These are phyloP conservation scores for Myiothlypis chrysogaster DNA, from an alignment of 2,797 vertebrate species.

Conservation along the genomic window DNA sequence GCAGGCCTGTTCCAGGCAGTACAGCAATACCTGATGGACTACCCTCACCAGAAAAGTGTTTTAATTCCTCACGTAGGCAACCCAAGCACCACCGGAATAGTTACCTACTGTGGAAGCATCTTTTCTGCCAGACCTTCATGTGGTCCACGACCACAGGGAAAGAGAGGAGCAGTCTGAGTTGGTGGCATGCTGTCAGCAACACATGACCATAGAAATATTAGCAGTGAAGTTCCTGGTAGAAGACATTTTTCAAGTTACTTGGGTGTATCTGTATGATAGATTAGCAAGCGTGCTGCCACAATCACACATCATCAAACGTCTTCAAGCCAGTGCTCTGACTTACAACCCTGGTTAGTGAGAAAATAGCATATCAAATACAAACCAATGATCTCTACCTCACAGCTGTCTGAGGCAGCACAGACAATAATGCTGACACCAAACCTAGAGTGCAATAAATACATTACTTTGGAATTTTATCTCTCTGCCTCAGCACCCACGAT, in stretches of 20 bases:
- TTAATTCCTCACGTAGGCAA: neutral
- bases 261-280: neutral
- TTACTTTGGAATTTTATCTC: neutral
- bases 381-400: neutral
- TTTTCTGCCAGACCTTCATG: neutral
- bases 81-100: accelerated
- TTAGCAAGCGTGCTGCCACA: neutral
- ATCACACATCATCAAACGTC: neutral
- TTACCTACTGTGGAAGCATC: neutral
- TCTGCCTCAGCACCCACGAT: neutral
- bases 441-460: neutral
- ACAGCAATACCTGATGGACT: accelerated
- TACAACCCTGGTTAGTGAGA: neutral
- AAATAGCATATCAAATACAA: neutral
- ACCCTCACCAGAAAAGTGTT: neutral
- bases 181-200: neutral
- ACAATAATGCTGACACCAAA: neutral
- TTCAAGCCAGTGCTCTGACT: neutral
- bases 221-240: neutral
- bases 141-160: neutral
- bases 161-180: neutral
- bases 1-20: neutral
- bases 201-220: neutral
- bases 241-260: neutral
- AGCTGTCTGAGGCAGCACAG: neutral